A percentile compares a stretch with the other conserved stretches of the same genome.
phyloP scores from a whole-genome alignment of 2,113 vertebrate species.

The Neomonachus schauinslandi region DNA sequence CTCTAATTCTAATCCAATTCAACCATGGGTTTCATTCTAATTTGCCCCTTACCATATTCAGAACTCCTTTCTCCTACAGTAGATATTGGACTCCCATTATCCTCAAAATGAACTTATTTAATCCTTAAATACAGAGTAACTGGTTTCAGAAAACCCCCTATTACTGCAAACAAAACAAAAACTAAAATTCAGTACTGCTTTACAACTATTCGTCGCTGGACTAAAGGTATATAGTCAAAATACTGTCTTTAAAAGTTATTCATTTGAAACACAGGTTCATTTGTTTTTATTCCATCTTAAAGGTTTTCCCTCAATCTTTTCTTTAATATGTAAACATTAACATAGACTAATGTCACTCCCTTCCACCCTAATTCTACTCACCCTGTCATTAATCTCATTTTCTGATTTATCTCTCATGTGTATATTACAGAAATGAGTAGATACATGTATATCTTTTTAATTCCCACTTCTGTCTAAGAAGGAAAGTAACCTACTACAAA shows the following conservation, averaged over 20 bases:
- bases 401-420: neutral
- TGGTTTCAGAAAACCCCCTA: neutral
- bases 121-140: neutral
- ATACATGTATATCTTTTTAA: neutral
- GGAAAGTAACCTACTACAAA: neutral
- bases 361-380: neutral
- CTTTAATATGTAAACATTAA: neutral
- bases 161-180: neutral
- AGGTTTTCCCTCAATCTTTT: neutral
- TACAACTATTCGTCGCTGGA: neutral
- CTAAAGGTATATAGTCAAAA: neutral
- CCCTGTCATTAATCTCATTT: neutral
- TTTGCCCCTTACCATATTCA: neutral
- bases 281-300: neutral
- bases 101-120: neutral
- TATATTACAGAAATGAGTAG: neutral
- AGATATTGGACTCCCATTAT: neutral
- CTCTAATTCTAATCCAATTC: neutral
- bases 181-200: slow-evolving; percentile 4
- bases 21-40: neutral
- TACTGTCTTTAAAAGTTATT: neutral
- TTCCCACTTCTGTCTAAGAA: neutral
- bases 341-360: neutral
- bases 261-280: neutral
- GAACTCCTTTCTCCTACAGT: neutral